phyloP scores from a whole-genome alignment of 1,140 invertebrate genomes.

The Hypothenemus hampei region DNA sequence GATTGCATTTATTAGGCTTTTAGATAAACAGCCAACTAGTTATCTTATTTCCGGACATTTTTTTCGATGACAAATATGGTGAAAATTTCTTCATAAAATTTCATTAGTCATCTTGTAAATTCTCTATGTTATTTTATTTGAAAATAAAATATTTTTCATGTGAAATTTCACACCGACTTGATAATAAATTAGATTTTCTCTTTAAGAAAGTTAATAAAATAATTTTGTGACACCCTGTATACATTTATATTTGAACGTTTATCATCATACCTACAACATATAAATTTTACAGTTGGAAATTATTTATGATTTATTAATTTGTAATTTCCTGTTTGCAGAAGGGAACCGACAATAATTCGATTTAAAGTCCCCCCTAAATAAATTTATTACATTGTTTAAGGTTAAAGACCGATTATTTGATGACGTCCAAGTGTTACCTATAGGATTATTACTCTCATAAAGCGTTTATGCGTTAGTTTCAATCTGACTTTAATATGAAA shows the following conservation, averaged over 20 bases:
- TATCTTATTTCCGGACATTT: no score
- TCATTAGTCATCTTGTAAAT: no score
- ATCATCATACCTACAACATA: not conserved
- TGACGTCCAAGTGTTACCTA: no score
- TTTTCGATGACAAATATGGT: no score
- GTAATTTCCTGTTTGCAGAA: constrained; percentile 17
- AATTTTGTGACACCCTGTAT: not conserved
- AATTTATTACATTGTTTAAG: constrained; percentile 22
- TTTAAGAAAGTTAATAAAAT: not conserved
- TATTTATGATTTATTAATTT: constrained; percentile 13
- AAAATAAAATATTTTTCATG: not conserved
- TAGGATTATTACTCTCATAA: no score
- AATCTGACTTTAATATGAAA: no score
- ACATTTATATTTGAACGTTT: not conserved
- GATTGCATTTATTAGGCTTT: no score
- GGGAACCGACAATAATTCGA: constrained; percentile 16
- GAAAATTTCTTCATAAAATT: no score
- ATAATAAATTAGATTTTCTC: not conserved
- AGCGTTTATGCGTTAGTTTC: no score
- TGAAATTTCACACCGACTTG: not conserved
- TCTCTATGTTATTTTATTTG: not conserved
- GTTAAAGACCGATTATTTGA: constrained; percentile 28
- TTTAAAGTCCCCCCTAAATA: constrained; percentile 15
- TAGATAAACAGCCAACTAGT: no score
- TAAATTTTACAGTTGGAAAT: not conserved